Conservation (phyloP, 2,113 vertebrate species). For the Gymnorhina tibicen region DNA sequence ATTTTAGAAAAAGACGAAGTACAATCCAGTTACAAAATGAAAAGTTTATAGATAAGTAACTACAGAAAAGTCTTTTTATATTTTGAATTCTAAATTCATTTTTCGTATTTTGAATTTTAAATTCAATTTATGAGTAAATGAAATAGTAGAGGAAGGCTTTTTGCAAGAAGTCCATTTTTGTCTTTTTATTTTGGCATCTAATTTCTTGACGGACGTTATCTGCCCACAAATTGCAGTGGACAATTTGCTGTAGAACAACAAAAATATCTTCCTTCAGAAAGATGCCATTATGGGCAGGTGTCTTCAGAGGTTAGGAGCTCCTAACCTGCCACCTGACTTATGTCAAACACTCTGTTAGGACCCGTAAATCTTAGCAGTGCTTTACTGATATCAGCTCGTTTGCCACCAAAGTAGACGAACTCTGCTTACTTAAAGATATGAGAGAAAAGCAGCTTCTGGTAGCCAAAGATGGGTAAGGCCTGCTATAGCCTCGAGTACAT, state of each 20-base stretch:
- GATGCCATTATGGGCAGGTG: background rate
- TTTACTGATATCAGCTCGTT: background rate
- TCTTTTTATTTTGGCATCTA: background rate
- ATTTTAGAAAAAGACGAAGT: background rate
- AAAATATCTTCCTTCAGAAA: background rate
- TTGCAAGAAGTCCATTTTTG: background rate
- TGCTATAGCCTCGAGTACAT: background rate
- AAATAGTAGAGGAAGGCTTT: background rate
- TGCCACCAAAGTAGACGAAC: background rate
- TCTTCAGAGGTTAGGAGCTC: background rate
- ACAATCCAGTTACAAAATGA: background rate
- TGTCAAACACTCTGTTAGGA: background rate
- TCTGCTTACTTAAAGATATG: background rate
- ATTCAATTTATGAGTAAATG: background rate
- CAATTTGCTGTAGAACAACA: background rate
- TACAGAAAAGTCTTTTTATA: background rate
- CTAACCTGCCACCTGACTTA: background rate
- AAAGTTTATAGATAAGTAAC: background rate
- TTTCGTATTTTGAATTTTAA: background rate
- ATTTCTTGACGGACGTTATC: background rate
- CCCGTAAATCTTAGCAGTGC: background rate
- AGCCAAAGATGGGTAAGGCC: background rate
- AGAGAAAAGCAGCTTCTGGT: background rate
- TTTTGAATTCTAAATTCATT: background rate
- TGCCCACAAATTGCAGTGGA: background rate